Percentiles rank a stretch among this genome's conserved stretches.
phyloP scores from a whole-genome alignment of 2,113 vertebrate species.

The Ptychochromis oligacanthus region DNA sequence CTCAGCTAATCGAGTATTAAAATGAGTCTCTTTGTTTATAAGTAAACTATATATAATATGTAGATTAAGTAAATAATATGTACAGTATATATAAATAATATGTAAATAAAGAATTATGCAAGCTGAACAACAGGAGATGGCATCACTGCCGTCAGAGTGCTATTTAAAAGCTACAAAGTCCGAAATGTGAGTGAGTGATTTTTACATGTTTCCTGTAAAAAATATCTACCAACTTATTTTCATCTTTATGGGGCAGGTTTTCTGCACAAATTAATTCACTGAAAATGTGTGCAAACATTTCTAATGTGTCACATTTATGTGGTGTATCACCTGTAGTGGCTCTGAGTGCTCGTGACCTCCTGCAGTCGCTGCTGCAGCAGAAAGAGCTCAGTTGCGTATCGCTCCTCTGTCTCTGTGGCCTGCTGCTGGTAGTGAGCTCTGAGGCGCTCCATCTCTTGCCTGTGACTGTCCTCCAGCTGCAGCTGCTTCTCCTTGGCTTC shows the following conservation, averaged over 20 bases:
- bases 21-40: not conserved
- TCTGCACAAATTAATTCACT: not conserved
- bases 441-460: conserved; percentile 82
- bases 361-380: conserved; percentile 82
- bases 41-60: too few relatives aligned
- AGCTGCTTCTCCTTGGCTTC: conserved; percentile 71
- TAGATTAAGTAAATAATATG: too few relatives aligned
- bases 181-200: not conserved
- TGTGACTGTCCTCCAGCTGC: conserved; percentile 82
- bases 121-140: not conserved
- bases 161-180: not conserved
- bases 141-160: not conserved
- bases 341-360: conserved; percentile 57
- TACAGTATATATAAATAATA: too few relatives aligned
- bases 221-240: not conserved
- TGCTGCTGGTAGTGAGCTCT: conserved; percentile 83
- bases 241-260: not conserved
- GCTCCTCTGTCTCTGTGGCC: conserved; percentile 83
- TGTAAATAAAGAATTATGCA: too few relatives aligned
- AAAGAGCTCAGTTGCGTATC: conserved; percentile 79
- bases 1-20: not conserved
- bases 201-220: not conserved
- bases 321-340: conserved; percentile 79
- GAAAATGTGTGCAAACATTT: not conserved
- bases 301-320: not conserved